These are phyloP conservation scores for Automeris io DNA, from an alignment of 2,888 invertebrate species.

Conservation along the genomic window DNA sequence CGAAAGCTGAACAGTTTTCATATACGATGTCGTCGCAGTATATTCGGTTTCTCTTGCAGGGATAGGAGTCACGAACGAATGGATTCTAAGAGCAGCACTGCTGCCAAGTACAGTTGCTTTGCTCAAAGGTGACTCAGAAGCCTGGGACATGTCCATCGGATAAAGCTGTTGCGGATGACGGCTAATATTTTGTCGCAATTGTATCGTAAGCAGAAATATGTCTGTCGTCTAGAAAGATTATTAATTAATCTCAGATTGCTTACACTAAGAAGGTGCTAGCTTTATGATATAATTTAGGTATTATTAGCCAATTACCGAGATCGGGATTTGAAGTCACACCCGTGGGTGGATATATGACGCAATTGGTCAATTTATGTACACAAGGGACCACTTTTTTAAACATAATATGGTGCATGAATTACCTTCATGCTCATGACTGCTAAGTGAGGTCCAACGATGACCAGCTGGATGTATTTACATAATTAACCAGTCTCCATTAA, in stretches of 20 bases:
- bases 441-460: conserved; percentile 1
- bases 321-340: neutral
- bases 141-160: conserved; percentile 5
- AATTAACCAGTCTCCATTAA: conserved; percentile 5
- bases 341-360: neutral
- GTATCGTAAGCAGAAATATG: too few species aligned
- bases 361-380: neutral
- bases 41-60: conserved; percentile 6
- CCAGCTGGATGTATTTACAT: conserved; percentile 4
- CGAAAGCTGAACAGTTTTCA: conserved; percentile 8
- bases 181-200: too few species aligned
- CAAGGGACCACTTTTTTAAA: neutral
- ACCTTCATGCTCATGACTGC: neutral
- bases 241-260: too few species aligned
- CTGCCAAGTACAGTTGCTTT: neutral
- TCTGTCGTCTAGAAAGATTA: too few species aligned
- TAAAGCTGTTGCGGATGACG: neutral
- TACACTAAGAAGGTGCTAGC: too few species aligned
- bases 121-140: neutral
- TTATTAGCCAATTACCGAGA: too few species aligned
- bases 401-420: neutral
- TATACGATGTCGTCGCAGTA: neutral
- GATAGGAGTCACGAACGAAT: neutral
- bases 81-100: neutral
- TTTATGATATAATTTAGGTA: too few species aligned